Conservation (phyloP, 2,113 vertebrate genomes). For the Paraplagusia blochii region DNA sequence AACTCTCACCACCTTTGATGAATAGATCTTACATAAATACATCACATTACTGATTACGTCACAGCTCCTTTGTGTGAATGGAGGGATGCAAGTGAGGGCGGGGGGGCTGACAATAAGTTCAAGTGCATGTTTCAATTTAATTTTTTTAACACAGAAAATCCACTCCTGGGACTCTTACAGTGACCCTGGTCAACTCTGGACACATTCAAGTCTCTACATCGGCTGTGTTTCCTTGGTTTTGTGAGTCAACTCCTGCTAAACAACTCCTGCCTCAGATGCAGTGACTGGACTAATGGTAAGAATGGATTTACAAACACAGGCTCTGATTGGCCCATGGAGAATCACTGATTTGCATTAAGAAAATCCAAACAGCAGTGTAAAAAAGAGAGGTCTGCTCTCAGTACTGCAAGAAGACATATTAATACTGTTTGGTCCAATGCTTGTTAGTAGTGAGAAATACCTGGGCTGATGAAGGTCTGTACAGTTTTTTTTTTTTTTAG, state of each 20-base stretch:
- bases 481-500: not conserved
- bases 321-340: constrained; percentile 41
- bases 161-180: no score
- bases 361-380: constrained; percentile 64
- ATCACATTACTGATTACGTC: constrained; percentile 65
- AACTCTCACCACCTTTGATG: constrained; percentile 49
- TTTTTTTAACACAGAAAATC: no score
- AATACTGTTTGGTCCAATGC: constrained; percentile 51
- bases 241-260: constrained; percentile 66
- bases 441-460: constrained; percentile 6
- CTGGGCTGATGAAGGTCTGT: constrained; percentile 11
- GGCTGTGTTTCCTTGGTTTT: constrained; percentile 55
- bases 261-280: constrained; percentile 47
- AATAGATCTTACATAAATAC: constrained; percentile 62
- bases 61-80: constrained; percentile 43
- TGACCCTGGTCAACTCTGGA: no score
- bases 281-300: constrained; percentile 32
- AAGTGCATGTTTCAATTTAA: no score
- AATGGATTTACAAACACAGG: constrained; percentile 54
- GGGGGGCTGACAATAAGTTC: no score
- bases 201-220: constrained; percentile 2
- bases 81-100: no score
- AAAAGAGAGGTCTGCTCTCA: constrained; percentile 65
- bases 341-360: constrained; percentile 64
- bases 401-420: constrained; percentile 56